Base-by-base conservation (phyloP, 35 echinoderm and acorn worm genomes). In the Heliocidaris tuberculata region DNA sequence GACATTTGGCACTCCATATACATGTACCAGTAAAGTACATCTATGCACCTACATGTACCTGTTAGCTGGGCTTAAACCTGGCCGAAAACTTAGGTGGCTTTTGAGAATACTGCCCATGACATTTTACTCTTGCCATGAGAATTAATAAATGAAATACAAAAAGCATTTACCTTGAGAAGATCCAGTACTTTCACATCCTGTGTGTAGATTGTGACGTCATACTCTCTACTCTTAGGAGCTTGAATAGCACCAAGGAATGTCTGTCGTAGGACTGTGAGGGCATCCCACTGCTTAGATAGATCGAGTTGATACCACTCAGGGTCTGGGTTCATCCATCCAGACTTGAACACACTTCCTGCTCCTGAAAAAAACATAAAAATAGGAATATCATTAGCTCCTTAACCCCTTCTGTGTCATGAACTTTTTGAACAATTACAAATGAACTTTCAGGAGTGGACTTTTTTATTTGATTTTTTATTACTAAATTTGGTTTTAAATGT, bases 171-270 rank as follows among this genome's bases (percentile, higher is more conserved):
- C 52, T 85, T 59, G 27, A 61, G 48, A 32, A 95, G 8, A 85
- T 60, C 16, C 32, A 42, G 16, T 9, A 93, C 35, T 85, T 50
- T 56, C 9, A 9, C 21, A 59, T 95, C 94, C 49, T 94, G n/a
- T 13, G 98, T 94, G 35, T 89, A 85, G 30, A 99, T 96, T 21
- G 95, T 95, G 30, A 99, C 95, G 95, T 99, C 98, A 85, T 99
- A 96, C 56, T 99, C 97, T 48, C 95, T 56, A 85, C 96, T 96
- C 50, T 93, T 48, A 0, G 95, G 93, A 10, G 96, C 86, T 12
- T 94, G 88, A 30, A 97, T 97, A 12, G 89, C 95, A 4, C 86
- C 35, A 47, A 96, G 97, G 49, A 99, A 97, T 2, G 94, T 48
- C 29, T 96, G 89, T 35, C 98, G 94, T 52, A 97, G 35, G 31